Evolutionary conservation across 1,140 invertebrate species (phyloP), one percentile per base, ranked within the genome.

Genomic region (Caenorhabditis brenneri): DNA sequence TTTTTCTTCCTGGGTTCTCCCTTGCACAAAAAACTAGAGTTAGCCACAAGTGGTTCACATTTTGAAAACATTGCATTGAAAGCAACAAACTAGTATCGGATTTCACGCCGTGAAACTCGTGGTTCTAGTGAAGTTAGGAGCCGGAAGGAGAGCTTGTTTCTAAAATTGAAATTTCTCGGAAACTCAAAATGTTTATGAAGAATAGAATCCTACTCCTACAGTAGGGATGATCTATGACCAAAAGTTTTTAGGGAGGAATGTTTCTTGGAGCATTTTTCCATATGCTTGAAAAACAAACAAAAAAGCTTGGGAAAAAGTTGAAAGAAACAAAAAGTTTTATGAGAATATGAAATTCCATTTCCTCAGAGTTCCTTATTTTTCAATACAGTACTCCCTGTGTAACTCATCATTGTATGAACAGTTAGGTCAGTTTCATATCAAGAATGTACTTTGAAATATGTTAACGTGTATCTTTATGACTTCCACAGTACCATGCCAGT

Each of bases 51-150:
- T 65, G 31, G 58, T 65, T 65, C 58, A 36, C 29, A 33, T 74
- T 74, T 74, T 46, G 36, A 74, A 74, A 74, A 74, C 65, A 74
- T 74, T 74, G 65, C 65, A 42, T 74, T 74, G 36, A 74, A 74
- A 74, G 65, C 36, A 74, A 74, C 65, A 74, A 74, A 74, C 65
- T 42, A 74, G 36, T 74, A 74, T 74, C 65, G 36, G 24, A 31
- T 74, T 74, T 74, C 65, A 46, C 36, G 42, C 36, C 29, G 31
- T 65, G 65, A 15, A 27, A 42, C 65, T 74, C 65, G 65, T 74
- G 65, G 65, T 74, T 42, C 36, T 46, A 42, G 65, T 42, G 65
- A 74, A 42, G 65, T 42, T 74, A 42, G n/a, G 3, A 1, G 15
- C 29, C 5, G 49, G 19, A 65, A 19, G 15, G n/a, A 6, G 42